Evolutionary conservation across 2,888 invertebrate species (phyloP), one percentile per base, ranked within the genome.

Genomic region (Ptychoptera contaminata): DNA sequence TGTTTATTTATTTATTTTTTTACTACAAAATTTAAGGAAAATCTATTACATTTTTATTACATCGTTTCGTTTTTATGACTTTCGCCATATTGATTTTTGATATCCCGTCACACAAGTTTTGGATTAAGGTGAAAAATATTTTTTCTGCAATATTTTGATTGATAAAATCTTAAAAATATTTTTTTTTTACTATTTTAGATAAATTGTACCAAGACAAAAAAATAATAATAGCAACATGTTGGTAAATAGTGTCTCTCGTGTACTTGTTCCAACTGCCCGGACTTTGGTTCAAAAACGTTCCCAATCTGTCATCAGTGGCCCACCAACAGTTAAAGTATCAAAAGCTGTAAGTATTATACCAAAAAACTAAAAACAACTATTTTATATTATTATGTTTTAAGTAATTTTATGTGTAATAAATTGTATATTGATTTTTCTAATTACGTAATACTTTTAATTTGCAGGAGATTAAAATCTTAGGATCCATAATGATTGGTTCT

Each of bases 301-400:
- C 46, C 58, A 62, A 51, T 62, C 64, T 23, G 64, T 58, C 15
- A 51, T 65, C 8, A 56, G 58, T 9, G 62, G 62, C 7, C 65
- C 65, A 46, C 61, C 64, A 39, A 60, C 58, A 5, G 49, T 58
- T 36, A 58, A 59, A 44, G 37, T 65, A 30, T 56, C 64, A 11
- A 53, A 51, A 31, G 61, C 58, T 42, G 64, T 64, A 56, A 62
- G 65, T 61, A 31, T 31, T 43, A 12, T 30, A 30, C 10, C 29
- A 6, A 9, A 40, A 15, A 23, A 16, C 10, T 38, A 16, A n/a
- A 14, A 34, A 2, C 34, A 4, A 6, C 2, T 2, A 34, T n/a
- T n/a, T 10, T n/a, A 34, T 10, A 4, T n/a, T n/a, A 2, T n/a
- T 34, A 34, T 10, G 34, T 4, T 6, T 6, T 34, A 34, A n/a